These are phyloP conservation scores for Scomber japonicus DNA, from an alignment of 2,113 vertebrate genomes.

Conservation along the genomic window DNA sequence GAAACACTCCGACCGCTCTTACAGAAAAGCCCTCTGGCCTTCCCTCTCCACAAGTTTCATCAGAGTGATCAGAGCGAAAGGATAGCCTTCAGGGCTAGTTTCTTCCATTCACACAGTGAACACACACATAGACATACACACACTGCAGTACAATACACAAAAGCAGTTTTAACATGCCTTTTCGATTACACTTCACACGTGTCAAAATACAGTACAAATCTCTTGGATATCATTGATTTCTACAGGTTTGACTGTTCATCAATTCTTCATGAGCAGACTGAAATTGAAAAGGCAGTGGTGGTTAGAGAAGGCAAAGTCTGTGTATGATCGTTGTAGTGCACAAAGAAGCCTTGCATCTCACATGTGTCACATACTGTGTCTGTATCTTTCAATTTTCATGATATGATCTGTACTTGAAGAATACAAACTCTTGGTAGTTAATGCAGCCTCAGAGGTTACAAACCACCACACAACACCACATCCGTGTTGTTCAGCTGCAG, in stretches of 20 bases:
- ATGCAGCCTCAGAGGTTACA: slow-evolving; percentile 69
- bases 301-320: slow-evolving; percentile 19
- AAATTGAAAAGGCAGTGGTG: slow-evolving; percentile 61
- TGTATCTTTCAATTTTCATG: slow-evolving; percentile 54
- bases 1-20: slow-evolving; percentile 70
- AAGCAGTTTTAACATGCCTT: slow-evolving; percentile 63
- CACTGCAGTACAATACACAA: slow-evolving; percentile 47
- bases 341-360: slow-evolving; percentile 38
- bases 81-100: slow-evolving; percentile 78
- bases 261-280: slow-evolving; percentile 71
- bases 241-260: slow-evolving; percentile 75
- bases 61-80: slow-evolving; percentile 79
- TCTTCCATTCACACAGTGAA: slow-evolving; percentile 69
- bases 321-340: slow-evolving; percentile 26
- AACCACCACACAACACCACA: slow-evolving; percentile 80
- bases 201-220: slow-evolving; percentile 73
- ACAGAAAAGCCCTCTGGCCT: slow-evolving; percentile 80
- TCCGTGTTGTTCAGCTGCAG: slow-evolving; percentile 79
- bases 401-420: slow-evolving; percentile 58
- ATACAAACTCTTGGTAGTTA: slow-evolving; percentile 66
- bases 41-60: slow-evolving; percentile 80
- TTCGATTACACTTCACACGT: slow-evolving; percentile 71
- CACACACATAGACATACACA: slow-evolving; percentile 32
- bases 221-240: slow-evolving; percentile 75
- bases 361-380: slow-evolving; percentile 42